These are phyloP conservation scores for Quadroppia sp. DNA, from an alignment of 2,888 invertebrate species.

Conservation along the genomic window DNA sequence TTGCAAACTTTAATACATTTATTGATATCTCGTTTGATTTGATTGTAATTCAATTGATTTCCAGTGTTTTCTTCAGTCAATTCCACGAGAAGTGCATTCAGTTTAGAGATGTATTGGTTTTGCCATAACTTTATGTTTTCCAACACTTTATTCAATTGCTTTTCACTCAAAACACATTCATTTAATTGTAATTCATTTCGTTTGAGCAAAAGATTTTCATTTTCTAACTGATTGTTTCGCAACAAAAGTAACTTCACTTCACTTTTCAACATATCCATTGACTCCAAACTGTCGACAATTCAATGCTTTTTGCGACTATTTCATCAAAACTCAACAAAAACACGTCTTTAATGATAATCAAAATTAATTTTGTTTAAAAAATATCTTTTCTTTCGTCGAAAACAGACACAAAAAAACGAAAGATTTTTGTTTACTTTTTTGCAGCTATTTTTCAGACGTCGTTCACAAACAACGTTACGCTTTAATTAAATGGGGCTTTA, in stretches of 20 bases:
- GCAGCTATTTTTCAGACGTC: no score
- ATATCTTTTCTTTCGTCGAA: no score
- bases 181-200: neutral
- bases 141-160: neutral
- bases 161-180: neutral
- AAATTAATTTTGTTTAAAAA: no score
- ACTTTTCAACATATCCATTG: conserved; percentile 31
- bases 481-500: no score
- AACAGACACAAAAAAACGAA: no score
- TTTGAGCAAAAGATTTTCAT: conserved; percentile 11
- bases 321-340: no score
- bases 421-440: no score
- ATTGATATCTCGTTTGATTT: no score
- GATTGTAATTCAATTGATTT: neutral
- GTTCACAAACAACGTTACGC: no score
- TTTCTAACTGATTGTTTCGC: conserved; percentile 16
- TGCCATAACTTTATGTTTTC: conserved; percentile 11
- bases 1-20: conserved; percentile 4
- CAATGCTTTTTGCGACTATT: no score
- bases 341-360: no score
- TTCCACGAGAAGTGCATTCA: neutral
- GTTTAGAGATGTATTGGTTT: conserved; percentile 23
- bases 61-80: conserved; percentile 1
- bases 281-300: neutral
- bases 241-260: conserved; percentile 29